Evolutionary conservation across 1,140 invertebrate genomes (phyloP).

Genomic region (Theocolax elegans): DNA sequence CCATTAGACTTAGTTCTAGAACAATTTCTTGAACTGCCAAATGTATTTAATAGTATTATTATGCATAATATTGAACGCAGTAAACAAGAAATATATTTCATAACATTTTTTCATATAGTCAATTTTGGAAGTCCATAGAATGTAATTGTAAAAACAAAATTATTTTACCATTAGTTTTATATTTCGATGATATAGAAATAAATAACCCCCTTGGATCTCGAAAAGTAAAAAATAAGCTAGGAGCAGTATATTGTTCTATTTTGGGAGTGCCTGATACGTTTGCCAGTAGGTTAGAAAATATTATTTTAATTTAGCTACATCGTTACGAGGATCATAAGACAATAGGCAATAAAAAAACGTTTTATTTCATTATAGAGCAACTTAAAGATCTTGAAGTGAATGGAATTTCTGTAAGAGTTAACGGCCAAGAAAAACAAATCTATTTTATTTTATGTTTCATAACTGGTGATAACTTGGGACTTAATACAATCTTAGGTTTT

Average conservation of each 20-base stretch:
- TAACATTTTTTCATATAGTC: background rate
- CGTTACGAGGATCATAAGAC: background rate
- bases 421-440: background rate
- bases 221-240: conserved; percentile 8
- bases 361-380: conserved; percentile 11
- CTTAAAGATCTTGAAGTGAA: conserved; percentile 7
- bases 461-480: conserved; percentile 25
- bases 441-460: conserved; percentile 11
- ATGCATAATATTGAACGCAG: background rate
- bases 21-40: conserved; percentile 30
- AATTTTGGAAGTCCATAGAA: background rate
- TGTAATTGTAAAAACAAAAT: background rate
- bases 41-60: conserved; percentile 6
- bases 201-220: conserved; percentile 25
- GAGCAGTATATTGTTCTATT: conserved; percentile 22
- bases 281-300: conserved; percentile 30
- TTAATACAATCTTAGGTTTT: conserved; percentile 1
- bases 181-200: conserved; percentile 26
- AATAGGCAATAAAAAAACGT: conserved; percentile 12
- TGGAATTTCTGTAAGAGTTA: conserved; percentile 7
- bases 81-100: background rate
- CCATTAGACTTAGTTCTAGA: conserved; percentile 10
- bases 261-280: conserved; percentile 8
- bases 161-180: conserved; percentile 2
- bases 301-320: conserved; percentile 28